Evolutionary conservation across 2,113 vertebrate species (phyloP), one percentile per base, ranked within the genome.

Genomic region (Sinocyclocheilus anophthalmus): DNA sequence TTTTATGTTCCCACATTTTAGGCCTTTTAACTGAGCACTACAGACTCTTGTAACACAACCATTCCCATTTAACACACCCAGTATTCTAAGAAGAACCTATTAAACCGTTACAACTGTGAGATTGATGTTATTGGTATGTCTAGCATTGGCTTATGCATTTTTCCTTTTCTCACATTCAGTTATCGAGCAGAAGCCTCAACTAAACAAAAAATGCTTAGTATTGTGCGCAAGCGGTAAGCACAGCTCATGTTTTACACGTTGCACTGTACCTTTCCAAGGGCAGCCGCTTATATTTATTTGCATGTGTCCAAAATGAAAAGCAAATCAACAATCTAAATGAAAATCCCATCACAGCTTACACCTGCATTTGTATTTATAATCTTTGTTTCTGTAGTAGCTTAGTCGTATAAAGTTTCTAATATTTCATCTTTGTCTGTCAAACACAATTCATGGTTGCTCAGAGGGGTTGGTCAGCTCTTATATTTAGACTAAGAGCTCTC

Each of bases 151-250:
- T 90, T 85, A 90, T 83, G 75, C 83, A 79, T 87, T 77, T 91
- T 88, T 91, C 93, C 90, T 93, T 93, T 92, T 94, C 92, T 90
- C 88, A 92, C 87, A 93, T 94, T 95, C 92, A 94, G 94, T 95
- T 95, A 91, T 91, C 93, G 76, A 93, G 92, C 90, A 94, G 94
- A 91, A 85, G 94, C 93, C 90, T 95, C 94, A 93, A 91, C 95
- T 95, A 95, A 94, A 96, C 93, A 92, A 94, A 89, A 95, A 95
- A 92, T 94, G 89, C 92, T 94, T 94, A 94, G 90, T 95, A 91
- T 93, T 94, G 94, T 95, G 92, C 93, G 91, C 92, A 93, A 94
- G 92, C 96, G 93, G 93, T 95, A 94, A 95, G 94, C 93, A 94
- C 87, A 84, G 89, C 79, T 69, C 77, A 85, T 89, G 87, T 87